phyloP scores from a whole-genome alignment of 2,797 vertebrate genomes.

The Trichosurus vulpecula region DNA sequence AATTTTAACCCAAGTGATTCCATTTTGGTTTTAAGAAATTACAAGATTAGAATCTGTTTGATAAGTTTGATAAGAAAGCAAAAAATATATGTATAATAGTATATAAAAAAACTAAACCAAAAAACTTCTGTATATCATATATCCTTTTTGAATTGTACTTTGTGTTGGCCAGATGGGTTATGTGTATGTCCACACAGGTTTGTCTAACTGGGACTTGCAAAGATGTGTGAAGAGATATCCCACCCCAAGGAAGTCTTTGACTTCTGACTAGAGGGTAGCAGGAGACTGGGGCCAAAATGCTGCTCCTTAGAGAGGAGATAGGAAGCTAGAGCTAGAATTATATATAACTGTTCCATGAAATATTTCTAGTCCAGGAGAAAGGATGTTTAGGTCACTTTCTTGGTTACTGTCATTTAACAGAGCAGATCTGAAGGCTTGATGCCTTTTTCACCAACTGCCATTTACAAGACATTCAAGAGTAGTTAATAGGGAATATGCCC shows the following conservation, averaged over 20 bases:
- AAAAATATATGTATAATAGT: neutral
- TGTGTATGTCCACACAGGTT: neutral
- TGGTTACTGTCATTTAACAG: neutral
- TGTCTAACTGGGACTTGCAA: neutral
- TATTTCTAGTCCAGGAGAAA: neutral
- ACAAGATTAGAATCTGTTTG: too few species aligned
- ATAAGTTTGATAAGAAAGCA: neutral
- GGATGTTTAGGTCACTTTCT: neutral
- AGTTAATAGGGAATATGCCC: neutral
- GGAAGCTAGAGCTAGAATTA: neutral
- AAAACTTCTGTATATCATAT: neutral
- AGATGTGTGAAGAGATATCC: neutral
- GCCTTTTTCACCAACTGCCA: neutral
- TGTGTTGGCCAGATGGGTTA: neutral
- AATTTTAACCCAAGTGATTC: neutral
- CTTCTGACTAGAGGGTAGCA: neutral
- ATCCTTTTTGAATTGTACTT: neutral
- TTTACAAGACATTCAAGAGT: neutral
- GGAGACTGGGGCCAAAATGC: neutral
- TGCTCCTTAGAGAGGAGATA: neutral
- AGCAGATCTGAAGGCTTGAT: neutral
- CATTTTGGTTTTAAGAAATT: neutral
- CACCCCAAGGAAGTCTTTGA: neutral
- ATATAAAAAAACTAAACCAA: neutral
- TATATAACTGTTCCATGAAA: neutral